Percentiles rank a stretch among this genome's conserved stretches.
Evolutionary conservation across 2,888 invertebrate genomes (phyloP).

Genomic region (Amiota mariae): DNA sequence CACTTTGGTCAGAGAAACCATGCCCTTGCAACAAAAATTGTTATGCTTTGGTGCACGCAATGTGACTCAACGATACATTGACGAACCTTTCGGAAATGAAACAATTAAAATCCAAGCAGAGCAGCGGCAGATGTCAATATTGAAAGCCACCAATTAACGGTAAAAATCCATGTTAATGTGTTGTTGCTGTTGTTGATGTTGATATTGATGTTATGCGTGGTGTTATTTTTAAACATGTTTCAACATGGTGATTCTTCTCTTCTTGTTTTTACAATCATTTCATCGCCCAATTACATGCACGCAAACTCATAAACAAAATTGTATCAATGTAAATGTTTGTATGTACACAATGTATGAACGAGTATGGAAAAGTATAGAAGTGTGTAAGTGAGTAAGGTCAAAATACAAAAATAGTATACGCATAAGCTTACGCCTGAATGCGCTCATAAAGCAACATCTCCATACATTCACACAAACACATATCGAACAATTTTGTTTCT

Average conservation of each 20-base stretch:
- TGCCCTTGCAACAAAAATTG: not conserved
- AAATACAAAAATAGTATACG: not conserved
- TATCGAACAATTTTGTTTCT: no score
- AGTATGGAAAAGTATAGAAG: not conserved
- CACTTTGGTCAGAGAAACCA: not conserved
- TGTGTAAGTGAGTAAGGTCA: not conserved
- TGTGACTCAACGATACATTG: not conserved
- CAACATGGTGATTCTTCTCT: not conserved
- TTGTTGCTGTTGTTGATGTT: no score
- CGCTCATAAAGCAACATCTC: no score
- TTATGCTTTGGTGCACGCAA: not conserved
- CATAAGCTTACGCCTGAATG: no score
- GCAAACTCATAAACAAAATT: no score
- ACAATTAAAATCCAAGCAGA: not conserved
- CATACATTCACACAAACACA: no score
- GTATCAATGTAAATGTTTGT: conserved; percentile 5
- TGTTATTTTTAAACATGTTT: conserved; percentile 13
- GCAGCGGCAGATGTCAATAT: not conserved
- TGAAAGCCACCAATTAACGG: conserved; percentile 20
- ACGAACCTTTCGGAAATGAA: no score
- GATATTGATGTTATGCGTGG: not conserved
- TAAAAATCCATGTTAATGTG: not conserved
- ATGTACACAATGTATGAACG: conserved; percentile 9
- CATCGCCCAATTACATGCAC: not conserved
- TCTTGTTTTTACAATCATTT: not conserved